phyloP scores from a whole-genome alignment of 2,888 invertebrate genomes.

The Lucinisca nassula region DNA sequence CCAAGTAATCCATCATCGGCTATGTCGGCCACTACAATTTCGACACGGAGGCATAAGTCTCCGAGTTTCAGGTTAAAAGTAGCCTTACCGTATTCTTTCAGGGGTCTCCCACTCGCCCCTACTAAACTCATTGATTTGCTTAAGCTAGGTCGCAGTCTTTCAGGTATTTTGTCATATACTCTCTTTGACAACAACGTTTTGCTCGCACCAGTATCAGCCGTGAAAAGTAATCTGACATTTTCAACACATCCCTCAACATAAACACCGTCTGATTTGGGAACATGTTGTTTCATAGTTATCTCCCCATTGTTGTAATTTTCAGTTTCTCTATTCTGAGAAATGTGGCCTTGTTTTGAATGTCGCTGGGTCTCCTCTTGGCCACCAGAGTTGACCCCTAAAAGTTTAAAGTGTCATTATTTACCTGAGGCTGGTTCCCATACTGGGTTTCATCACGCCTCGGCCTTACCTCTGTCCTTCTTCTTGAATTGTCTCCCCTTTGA shows the following conservation, averaged over 20 bases:
- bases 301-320: no score
- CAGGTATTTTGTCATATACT: background rate
- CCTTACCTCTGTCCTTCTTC: background rate
- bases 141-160: background rate
- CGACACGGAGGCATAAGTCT: background rate
- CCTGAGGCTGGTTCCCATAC: background rate
- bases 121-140: background rate
- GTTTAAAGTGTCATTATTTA: background rate
- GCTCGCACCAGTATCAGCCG: background rate
- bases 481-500: background rate
- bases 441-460: background rate
- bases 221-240: background rate
- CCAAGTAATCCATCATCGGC: background rate
- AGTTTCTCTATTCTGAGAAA: background rate
- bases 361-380: background rate
- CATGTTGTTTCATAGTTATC: background rate
- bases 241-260: background rate
- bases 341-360: background rate
- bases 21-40: background rate
- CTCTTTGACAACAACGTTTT: background rate
- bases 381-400: slow-evolving; percentile 1
- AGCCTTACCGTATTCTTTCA: background rate
- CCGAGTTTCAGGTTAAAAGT: background rate
- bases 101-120: background rate
- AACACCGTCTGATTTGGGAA: background rate